Evolutionary conservation across 1,140 invertebrate species (phyloP), one percentile per base, ranked within the genome.

Genomic region (Orchestia grillus): DNA sequence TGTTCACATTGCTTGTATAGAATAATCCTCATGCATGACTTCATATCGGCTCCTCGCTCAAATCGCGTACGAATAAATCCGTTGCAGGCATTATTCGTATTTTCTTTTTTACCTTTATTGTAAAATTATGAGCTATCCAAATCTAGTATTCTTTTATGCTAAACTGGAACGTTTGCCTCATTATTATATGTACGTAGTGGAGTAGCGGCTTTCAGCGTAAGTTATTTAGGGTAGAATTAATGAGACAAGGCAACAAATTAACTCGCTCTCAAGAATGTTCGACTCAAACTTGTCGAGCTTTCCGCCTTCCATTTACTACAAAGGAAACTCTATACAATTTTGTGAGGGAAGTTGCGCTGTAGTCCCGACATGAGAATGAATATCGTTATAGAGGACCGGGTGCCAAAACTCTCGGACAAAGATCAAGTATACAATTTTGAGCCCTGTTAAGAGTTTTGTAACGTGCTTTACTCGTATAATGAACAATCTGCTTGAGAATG

Each of bases 291-390:
- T 94, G 92, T 94, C 92, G 44, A 94, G 92, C 92, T 94, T 94
- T 94, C 92, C 92, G 92, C 92, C 92, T 94, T 44, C 92, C 92
- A 94, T 94, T 94, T 94, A 94, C 92, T 94, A 94, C 92, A 94
- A 94, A 94, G 92, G 92, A 94, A 94, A 94, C 92, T 44, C 92
- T 6, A 11, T n/a, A 47, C 41, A 94, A 47, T 94, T 94, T 94
- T 94, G 92, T n/a, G 40, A 94, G 92, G 44, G 44, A 94, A 94
- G 43, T 94, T 94, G 92, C 44, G 92, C 92, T 94, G 92, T 47
- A 16, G 44, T 94, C 44, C 41, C 44, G 92, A 94, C 92, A 44
- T 45, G 92, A 44, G 92, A 94, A 94, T 94, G 92, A 94, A 94
- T 94, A 94, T 94, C 43, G 92, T 47, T 44, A 44, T 94, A 47